Percentiles rank a stretch among this genome's conserved stretches.
These are phyloP conservation scores for Hyposoter didymator DNA, from an alignment of 2,888 invertebrate genomes.

Conservation along the genomic window DNA sequence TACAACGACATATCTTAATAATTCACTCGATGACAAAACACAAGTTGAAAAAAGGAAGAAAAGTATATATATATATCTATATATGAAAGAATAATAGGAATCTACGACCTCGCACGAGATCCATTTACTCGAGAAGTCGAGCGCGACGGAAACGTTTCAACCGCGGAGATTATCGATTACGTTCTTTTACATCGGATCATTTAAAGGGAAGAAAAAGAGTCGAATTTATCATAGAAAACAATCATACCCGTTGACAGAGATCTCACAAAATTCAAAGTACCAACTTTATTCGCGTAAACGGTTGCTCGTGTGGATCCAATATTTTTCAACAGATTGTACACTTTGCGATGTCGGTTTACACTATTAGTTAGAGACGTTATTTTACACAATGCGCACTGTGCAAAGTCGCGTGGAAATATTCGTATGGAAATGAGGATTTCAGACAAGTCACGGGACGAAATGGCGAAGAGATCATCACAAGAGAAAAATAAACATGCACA, in stretches of 20 bases:
- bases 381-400: slow-evolving; percentile 52
- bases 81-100: slow-evolving; percentile 32
- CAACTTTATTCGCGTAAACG: slow-evolving; percentile 51
- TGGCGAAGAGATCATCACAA: background rate
- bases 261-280: slow-evolving; percentile 14
- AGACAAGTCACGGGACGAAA: background rate
- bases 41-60: slow-evolving; percentile 20
- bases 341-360: slow-evolving; percentile 62
- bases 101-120: slow-evolving; percentile 36
- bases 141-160: background rate
- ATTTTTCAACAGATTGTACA: slow-evolving; percentile 64
- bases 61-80: background rate
- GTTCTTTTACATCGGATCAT: slow-evolving; percentile 28
- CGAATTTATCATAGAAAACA: slow-evolving; percentile 23
- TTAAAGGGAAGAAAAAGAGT: slow-evolving; percentile 21
- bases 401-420: slow-evolving; percentile 18
- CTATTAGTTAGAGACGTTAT: slow-evolving; percentile 54
- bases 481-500: slow-evolving; percentile 35
- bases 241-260: slow-evolving; percentile 21
- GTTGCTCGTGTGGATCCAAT: slow-evolving; percentile 47
- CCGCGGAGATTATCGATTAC: slow-evolving; percentile 36
- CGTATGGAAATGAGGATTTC: background rate
- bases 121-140: slow-evolving; percentile 24
- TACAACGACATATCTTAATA: slow-evolving; percentile 71
- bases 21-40: slow-evolving; percentile 52